phyloP scores from a whole-genome alignment of 1,140 invertebrate genomes.

The Anastatus disparis region DNA sequence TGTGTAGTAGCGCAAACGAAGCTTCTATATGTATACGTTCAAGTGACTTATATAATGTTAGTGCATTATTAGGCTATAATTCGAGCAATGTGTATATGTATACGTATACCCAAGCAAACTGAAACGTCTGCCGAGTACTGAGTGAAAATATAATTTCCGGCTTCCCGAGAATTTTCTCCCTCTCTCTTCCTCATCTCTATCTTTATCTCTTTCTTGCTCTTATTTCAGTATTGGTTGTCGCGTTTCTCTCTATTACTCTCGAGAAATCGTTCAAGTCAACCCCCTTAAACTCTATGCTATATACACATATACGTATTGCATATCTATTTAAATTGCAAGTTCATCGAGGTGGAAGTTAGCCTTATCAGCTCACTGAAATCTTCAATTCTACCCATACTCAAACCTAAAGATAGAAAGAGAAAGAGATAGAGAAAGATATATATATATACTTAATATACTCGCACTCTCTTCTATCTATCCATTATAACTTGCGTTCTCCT shows the following conservation, averaged over 20 bases:
- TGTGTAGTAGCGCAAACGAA: constrained; percentile 39
- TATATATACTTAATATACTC: too few species aligned
- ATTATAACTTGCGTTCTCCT: constrained; percentile 8
- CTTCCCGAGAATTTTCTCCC: constrained; percentile 31
- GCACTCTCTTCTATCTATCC: neutral
- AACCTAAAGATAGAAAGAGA: too few species aligned
- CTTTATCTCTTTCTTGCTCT: neutral
- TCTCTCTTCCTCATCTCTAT: constrained; percentile 9
- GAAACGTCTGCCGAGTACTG: constrained; percentile 27
- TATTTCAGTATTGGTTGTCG: neutral
- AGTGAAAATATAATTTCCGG: constrained; percentile 60
- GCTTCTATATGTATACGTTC: neutral
- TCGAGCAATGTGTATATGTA: neutral
- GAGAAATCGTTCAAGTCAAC: constrained; percentile 39
- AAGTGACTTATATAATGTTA: constrained; percentile 44
- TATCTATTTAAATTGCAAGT: constrained; percentile 53
- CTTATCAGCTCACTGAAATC: constrained; percentile 56
- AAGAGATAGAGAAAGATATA: too few species aligned
- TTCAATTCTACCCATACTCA: too few species aligned
- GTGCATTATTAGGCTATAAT: constrained; percentile 45
- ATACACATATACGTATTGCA: constrained; percentile 8
- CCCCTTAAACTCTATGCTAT: neutral
- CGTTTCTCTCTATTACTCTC: constrained; percentile 54
- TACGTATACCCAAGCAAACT: neutral
- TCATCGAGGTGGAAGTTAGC: constrained; percentile 49